Evolutionary conservation across 2,888 invertebrate species (phyloP).

Genomic region (Anodontia alba): DNA sequence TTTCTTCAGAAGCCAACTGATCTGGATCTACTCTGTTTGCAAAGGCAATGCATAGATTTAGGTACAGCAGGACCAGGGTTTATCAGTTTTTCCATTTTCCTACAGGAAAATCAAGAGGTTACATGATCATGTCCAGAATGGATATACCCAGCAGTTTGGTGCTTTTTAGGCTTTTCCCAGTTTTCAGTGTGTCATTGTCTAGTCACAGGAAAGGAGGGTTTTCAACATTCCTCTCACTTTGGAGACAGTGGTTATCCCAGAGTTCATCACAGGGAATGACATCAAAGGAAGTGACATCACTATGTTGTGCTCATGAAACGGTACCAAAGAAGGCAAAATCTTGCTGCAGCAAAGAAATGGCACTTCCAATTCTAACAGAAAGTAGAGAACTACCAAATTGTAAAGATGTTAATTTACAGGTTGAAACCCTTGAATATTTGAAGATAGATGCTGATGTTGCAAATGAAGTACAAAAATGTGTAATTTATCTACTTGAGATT

Average conservation of each 20-base stretch:
- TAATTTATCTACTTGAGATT: not conserved
- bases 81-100: too few species aligned
- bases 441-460: not conserved
- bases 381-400: too few species aligned
- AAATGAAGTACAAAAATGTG: not conserved
- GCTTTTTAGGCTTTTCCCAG: slow-evolving; percentile 48
- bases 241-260: slow-evolving; percentile 48
- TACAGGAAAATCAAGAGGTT: slow-evolving; percentile 65
- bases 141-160: slow-evolving; percentile 26
- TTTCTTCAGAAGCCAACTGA: too few species aligned
- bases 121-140: slow-evolving; percentile 29
- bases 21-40: too few species aligned
- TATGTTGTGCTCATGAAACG: not conserved
- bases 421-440: not conserved
- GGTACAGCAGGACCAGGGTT: too few species aligned
- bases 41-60: too few species aligned
- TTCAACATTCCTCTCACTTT: slow-evolving; percentile 21
- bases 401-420: not conserved
- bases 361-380: too few species aligned
- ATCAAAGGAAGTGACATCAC: not conserved
- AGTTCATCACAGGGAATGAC: slow-evolving; percentile 21
- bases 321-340: not conserved
- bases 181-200: slow-evolving; percentile 46
- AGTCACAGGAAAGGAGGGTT: slow-evolving; percentile 22
- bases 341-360: not conserved